Evolutionary conservation across 2,797 vertebrate species (phyloP).

Genomic region (Staurois parvus): DNA sequence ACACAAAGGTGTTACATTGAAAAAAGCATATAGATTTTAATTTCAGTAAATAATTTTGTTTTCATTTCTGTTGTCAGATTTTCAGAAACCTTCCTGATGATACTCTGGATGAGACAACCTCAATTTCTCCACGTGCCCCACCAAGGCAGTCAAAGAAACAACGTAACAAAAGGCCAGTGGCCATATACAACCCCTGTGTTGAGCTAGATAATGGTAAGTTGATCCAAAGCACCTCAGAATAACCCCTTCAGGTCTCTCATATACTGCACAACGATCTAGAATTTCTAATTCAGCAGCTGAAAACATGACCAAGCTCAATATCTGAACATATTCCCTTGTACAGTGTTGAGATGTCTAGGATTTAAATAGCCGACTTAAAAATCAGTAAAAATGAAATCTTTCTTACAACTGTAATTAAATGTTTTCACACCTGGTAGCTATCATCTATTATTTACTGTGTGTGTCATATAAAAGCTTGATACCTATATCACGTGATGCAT

Average conservation of each 20-base stretch:
- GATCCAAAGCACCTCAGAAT: conserved; percentile 27
- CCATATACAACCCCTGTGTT: conserved; percentile 91
- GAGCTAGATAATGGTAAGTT: conserved; percentile 91
- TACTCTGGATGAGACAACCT: conserved; percentile 76
- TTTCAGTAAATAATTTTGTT: conserved; percentile 64
- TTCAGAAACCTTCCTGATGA: conserved; percentile 89
- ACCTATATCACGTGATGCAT: too few species aligned
- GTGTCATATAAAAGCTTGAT: too few species aligned
- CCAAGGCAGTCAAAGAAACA: conserved; percentile 91
- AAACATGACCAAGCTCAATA: neutral
- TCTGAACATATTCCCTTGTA: neutral
- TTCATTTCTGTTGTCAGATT: conserved; percentile 82
- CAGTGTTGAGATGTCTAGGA: neutral
- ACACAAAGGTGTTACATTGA: too few species aligned
- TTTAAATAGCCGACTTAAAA: neutral
- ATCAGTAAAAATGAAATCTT: neutral
- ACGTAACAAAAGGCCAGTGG: conserved; percentile 89
- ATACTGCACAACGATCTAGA: neutral
- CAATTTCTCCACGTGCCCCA: conserved; percentile 82
- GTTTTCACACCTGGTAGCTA: too few species aligned
- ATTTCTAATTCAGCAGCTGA: neutral
- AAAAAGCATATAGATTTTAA: too few species aligned
- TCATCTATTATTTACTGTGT: too few species aligned
- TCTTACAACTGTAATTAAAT: too few species aligned
- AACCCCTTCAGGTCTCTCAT: neutral